Base-by-base conservation (phyloP, 2,113 vertebrate genomes). In the Saimiri boliviensis region DNA sequence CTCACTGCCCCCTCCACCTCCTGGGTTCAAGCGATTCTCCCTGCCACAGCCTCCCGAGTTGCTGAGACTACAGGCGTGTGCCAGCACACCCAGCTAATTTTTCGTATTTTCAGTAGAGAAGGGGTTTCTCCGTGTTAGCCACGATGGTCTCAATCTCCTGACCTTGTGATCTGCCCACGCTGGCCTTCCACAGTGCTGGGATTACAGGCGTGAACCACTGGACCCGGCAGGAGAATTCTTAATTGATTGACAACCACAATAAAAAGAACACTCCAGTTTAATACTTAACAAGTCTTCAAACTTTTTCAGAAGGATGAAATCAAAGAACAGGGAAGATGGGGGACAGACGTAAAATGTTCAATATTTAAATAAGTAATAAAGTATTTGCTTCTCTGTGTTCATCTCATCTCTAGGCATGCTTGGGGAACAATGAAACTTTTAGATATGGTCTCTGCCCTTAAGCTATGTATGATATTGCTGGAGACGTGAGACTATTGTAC, bases 231-330 rank as follows among this genome's bases (percentile, higher is more conserved):
- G 60, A 63, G 27, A 93, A 95, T 92, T 86, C 73, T 54, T 86
- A 68, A 86, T 1, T 83, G 85, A 96, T 16, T 23, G 47, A 94
- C 82, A 91, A 74, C 35, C n/a, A n/a, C 19, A 70, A 60, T 27
- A 70, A 97, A 92, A 92, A 63, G 45, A 91, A 74, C 1, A 17
- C 56, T 92, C 63, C 45, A 79, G 25, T 37, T 79, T 71, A 94
- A 84, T 71, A 40, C 19, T 94, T 82, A 93, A 42, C 37, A 87
- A 81, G 58, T 9, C 19, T 94, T 87, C 92, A 89, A 82, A 63
- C 11, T 58, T 82, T 95, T 88, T 79, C 66, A 86, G 81, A 91
- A 94, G 23, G 14, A 27, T 37, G 16, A 88, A 60, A 25, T n/a
- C 77, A 10, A 76, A 76, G 71, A 81, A 86, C 42, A 82, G 5